Evolutionary conservation across 2,797 vertebrate species (phyloP).

Genomic region (Sebastolobus altivelis): DNA sequence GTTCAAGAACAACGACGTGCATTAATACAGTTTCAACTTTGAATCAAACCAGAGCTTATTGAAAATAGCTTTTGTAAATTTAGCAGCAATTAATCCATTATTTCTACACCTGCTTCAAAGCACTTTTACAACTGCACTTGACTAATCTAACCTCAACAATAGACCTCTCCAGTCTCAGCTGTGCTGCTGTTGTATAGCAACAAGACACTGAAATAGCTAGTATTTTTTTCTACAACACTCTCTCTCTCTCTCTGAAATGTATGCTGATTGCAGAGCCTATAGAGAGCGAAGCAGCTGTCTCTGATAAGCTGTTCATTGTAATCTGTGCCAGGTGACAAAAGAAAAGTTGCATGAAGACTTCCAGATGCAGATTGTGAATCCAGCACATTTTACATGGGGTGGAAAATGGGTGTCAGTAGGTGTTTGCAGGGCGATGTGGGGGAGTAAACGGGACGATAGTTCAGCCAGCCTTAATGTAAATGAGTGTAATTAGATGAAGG

Average conservation of each 20-base stretch:
- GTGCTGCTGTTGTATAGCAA: slow-evolving; percentile 34
- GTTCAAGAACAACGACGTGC: background rate
- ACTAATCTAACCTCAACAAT: background rate
- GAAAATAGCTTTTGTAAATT: background rate
- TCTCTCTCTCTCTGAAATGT: slow-evolving; percentile 58
- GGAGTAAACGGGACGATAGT: slow-evolving; percentile 17
- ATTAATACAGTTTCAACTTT: background rate
- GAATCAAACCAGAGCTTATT: background rate
- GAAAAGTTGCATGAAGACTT: slow-evolving; percentile 18
- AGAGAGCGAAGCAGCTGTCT: slow-evolving; percentile 67
- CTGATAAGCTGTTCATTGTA: slow-evolving; percentile 61
- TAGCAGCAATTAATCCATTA: slow-evolving; percentile 1
- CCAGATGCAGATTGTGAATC: slow-evolving; percentile 47
- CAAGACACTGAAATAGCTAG: slow-evolving; percentile 22
- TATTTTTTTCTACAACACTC: background rate
- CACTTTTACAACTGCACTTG: background rate
- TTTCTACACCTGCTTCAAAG: background rate
- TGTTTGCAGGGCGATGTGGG: slow-evolving; percentile 26
- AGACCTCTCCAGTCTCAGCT: background rate
- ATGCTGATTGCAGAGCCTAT: slow-evolving; percentile 71
- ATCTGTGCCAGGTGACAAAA: slow-evolving; percentile 53
- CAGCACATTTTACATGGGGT: slow-evolving; percentile 7
- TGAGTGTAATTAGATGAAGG: slow-evolving; percentile 56
- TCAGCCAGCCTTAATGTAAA: slow-evolving; percentile 56
- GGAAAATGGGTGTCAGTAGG: slow-evolving; percentile 42